Evolutionary conservation across 1,140 invertebrate species (phyloP).

Genomic region (Chymomyza costata): DNA sequence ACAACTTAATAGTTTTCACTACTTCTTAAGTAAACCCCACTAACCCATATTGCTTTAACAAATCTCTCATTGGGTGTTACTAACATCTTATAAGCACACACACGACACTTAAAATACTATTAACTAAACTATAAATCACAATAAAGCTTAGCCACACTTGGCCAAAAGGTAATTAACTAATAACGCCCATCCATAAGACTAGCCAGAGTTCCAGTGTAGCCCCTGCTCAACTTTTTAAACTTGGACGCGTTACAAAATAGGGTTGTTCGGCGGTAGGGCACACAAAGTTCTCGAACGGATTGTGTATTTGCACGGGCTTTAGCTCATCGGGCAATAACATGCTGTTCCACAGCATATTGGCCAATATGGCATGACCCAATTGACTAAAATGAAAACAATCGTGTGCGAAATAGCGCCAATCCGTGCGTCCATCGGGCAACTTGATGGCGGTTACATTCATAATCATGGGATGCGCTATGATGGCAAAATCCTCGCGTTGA

Average conservation of each 20-base stretch:
- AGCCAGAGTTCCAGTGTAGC: too few relatives aligned
- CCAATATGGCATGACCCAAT: conserved; percentile 77
- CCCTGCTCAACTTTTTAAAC: too few relatives aligned
- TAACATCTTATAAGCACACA: too few relatives aligned
- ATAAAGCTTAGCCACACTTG: too few relatives aligned
- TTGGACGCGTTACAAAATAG: conserved; percentile 42
- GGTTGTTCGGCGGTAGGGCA: conserved; percentile 49
- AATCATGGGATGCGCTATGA: conserved; percentile 78
- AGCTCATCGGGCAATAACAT: conserved; percentile 76
- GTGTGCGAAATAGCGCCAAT: conserved; percentile 79
- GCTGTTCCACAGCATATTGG: conserved; percentile 80
- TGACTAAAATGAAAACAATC: conserved; percentile 87
- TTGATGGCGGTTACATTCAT: conserved; percentile 73
- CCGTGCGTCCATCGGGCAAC: conserved; percentile 72
- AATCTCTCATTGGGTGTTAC: too few relatives aligned
- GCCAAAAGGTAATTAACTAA: too few relatives aligned
- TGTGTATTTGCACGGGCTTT: conserved; percentile 24
- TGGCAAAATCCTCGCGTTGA: conserved; percentile 77
- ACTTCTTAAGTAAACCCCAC: too few relatives aligned
- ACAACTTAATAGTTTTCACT: too few relatives aligned
- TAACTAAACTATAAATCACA: too few relatives aligned
- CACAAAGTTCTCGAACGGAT: conserved; percentile 19
- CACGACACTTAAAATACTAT: too few relatives aligned
- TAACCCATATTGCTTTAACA: too few relatives aligned
- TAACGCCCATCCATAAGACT: too few relatives aligned